Percentiles rank a stretch among this genome's conserved stretches.
Evolutionary conservation across 2,888 invertebrate genomes (phyloP).

Genomic region (Andrena minutula): DNA sequence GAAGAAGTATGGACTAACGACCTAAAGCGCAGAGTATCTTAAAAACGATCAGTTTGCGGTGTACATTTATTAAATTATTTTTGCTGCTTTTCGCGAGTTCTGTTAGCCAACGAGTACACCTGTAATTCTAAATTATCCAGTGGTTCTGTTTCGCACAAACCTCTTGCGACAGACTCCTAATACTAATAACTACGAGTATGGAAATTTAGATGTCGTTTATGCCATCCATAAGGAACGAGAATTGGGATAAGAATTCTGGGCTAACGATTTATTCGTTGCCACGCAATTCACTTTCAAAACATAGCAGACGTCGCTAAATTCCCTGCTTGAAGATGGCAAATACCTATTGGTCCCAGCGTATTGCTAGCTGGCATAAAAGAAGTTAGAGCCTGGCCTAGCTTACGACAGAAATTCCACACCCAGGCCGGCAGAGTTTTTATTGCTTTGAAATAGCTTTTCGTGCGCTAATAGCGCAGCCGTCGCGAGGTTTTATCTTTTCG

Average conservation of each 20-base stretch:
- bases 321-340: background rate
- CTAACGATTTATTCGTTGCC: background rate
- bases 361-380: background rate
- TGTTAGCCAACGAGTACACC: too few relatives aligned
- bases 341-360: background rate
- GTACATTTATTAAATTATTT: too few relatives aligned
- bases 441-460: conserved; percentile 10
- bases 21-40: too few relatives aligned
- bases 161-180: background rate
- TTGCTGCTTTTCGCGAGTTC: too few relatives aligned
- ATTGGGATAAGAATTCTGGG: background rate
- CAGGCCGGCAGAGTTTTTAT: conserved; percentile 14
- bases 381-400: background rate
- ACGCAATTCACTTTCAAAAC: background rate
- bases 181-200: background rate
- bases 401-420: conserved; percentile 14
- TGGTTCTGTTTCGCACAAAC: background rate
- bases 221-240: background rate
- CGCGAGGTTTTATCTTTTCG: conserved; percentile 12
- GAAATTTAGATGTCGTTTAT: background rate
- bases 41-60: too few relatives aligned
- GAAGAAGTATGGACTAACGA: too few relatives aligned
- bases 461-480: conserved; percentile 24
- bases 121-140: too few relatives aligned
- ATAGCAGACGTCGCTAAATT: too few relatives aligned